Evolutionary conservation across 2,797 vertebrate species (phyloP).

Genomic region (Coendou prehensilis): DNA sequence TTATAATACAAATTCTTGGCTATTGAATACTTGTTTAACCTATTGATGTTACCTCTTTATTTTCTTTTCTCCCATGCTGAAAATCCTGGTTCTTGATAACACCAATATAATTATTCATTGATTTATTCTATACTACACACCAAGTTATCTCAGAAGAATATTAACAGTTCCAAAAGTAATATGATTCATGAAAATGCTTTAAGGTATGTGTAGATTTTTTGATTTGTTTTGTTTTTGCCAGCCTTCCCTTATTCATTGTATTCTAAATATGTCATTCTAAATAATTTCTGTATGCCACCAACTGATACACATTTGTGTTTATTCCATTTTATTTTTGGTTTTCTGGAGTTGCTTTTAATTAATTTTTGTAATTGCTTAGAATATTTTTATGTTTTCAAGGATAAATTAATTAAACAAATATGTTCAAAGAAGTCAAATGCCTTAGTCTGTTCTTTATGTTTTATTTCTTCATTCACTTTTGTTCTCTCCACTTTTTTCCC

Average conservation of each 20-base stretch:
- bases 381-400: conserved; percentile 14
- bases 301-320: neutral
- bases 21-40: neutral
- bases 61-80: neutral
- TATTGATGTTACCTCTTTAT: neutral
- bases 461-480: neutral
- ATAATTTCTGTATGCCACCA: neutral
- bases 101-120: conserved; percentile 17
- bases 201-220: neutral
- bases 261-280: neutral
- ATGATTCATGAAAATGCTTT: neutral
- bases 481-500: neutral
- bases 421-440: neutral
- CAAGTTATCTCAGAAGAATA: conserved; percentile 28
- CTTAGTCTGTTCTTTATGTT: neutral
- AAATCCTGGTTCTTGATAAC: conserved; percentile 19
- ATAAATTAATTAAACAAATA: conserved; percentile 18
- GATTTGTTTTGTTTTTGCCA: neutral
- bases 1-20: conserved; percentile 5
- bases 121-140: neutral
- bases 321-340: conserved; percentile 6
- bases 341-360: neutral
- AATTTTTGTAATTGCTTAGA: neutral
- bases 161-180: neutral
- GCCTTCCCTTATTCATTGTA: neutral